Evolutionary conservation across 2,888 invertebrate genomes (phyloP).

Genomic region (Cyrtodaria siliqua): DNA sequence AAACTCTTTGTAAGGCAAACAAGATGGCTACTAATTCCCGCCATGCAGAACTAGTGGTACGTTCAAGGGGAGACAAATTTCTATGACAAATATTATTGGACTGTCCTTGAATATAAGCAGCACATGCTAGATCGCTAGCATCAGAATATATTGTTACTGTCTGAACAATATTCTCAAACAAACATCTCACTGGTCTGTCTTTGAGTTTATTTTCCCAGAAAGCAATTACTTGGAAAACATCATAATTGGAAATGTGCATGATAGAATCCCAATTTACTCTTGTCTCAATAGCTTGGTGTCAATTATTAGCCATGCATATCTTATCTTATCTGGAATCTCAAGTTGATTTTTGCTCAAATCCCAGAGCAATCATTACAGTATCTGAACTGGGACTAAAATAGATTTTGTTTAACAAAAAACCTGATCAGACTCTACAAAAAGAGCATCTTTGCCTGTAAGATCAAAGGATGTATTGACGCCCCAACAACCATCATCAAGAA

Average conservation of each 20-base stretch:
- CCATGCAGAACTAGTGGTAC: neutral
- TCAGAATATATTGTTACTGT: neutral
- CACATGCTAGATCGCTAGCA: neutral
- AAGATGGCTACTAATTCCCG: neutral
- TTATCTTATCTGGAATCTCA: neutral
- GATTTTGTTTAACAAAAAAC: neutral
- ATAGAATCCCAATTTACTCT: neutral
- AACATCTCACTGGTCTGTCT: neutral
- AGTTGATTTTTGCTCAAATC: neutral
- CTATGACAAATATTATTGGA: neutral
- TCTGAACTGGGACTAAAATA: neutral
- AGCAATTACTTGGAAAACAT: too few species aligned
- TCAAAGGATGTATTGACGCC: neutral
- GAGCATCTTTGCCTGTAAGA: neutral
- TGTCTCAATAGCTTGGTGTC: neutral
- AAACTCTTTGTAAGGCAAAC: neutral
- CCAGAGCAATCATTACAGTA: neutral
- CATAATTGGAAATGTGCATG: neutral
- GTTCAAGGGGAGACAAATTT: neutral
- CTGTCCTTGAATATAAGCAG: neutral
- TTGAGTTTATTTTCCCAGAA: neutral
- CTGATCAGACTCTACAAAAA: too few species aligned
- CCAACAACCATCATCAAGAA: neutral
- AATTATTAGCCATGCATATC: neutral
- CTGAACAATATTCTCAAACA: neutral